Evolutionary conservation across 2,888 invertebrate genomes (phyloP).

Genomic region (Acleris emargana): DNA sequence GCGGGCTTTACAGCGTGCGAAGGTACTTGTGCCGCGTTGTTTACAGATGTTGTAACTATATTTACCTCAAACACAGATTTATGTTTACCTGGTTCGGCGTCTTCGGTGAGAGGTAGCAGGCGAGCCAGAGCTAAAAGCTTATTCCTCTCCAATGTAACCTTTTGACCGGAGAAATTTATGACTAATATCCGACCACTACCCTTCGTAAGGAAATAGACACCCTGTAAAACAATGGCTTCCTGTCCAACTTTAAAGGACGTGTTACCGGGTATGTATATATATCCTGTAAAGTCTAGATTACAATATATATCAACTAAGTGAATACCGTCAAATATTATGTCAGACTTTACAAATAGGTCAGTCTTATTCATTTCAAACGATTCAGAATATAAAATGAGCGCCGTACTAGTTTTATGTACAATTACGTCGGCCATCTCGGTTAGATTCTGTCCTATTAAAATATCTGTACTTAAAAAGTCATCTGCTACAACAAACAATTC

Average conservation of each 20-base stretch:
- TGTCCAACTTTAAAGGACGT: neutral
- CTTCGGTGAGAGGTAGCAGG: neutral
- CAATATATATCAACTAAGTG: neutral
- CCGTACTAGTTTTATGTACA: constrained; percentile 14
- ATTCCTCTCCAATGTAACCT: neutral
- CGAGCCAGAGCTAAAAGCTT: constrained; percentile 4
- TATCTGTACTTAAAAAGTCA: constrained; percentile 15
- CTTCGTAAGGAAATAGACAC: neutral
- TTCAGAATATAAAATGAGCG: constrained; percentile 17
- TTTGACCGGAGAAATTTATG: neutral
- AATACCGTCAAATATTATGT: neutral
- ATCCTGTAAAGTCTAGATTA: neutral
- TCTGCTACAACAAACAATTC: constrained; percentile 21
- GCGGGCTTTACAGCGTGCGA: neutral
- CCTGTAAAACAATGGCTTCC: constrained; percentile 5
- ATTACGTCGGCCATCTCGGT: constrained; percentile 27
- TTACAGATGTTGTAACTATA: neutral
- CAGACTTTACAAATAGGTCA: neutral
- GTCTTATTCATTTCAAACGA: constrained; percentile 6
- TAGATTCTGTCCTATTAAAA: constrained; percentile 32
- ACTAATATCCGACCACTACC: neutral
- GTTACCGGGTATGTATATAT: constrained; percentile 5
- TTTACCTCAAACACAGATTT: neutral
- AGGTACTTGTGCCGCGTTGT: neutral
- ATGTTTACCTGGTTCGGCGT: neutral